Evolutionary conservation across 2,888 invertebrate species (phyloP).

Genomic region (Osmoderma eremita): DNA sequence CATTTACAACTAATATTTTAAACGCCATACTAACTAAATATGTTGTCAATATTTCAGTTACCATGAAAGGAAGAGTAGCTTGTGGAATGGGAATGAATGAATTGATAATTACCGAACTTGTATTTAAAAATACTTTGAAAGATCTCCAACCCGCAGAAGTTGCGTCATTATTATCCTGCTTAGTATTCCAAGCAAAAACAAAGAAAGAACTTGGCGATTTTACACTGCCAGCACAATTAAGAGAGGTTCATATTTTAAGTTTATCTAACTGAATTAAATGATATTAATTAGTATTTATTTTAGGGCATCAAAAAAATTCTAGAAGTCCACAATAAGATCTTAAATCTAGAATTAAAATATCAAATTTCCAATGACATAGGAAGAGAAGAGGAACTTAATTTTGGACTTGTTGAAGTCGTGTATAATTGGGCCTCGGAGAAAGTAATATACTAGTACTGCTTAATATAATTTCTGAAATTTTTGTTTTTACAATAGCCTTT

Average conservation of each 20-base stretch:
- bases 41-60: slow-evolving; percentile 64
- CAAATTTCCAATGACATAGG: slow-evolving; percentile 62
- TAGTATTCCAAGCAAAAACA: slow-evolving; percentile 90
- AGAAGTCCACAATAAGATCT: slow-evolving; percentile 75
- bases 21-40: neutral
- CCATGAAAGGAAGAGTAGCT: slow-evolving; percentile 85
- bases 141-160: slow-evolving; percentile 90
- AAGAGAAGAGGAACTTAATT: slow-evolving; percentile 73
- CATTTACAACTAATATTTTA: slow-evolving; percentile 13
- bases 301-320: slow-evolving; percentile 79
- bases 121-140: slow-evolving; percentile 89
- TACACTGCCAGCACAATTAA: slow-evolving; percentile 69
- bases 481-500: slow-evolving; percentile 74
- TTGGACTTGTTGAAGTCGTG: slow-evolving; percentile 92
- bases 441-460: slow-evolving; percentile 62
- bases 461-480: slow-evolving; percentile 3
- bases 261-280: slow-evolving; percentile 14
- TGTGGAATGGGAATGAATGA: slow-evolving; percentile 90
- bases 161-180: slow-evolving; percentile 90
- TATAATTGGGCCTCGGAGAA: slow-evolving; percentile 95
- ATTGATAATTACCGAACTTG: slow-evolving; percentile 92
- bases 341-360: slow-evolving; percentile 72
- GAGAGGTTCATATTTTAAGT: slow-evolving; percentile 61
- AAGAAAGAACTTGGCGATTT: slow-evolving; percentile 65
- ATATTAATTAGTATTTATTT: slow-evolving; percentile 40